A percentile compares a stretch with the other conserved stretches of the same genome.
Conservation (phyloP, 2,888 invertebrate species). For the Nemapogon koenigi region DNA sequence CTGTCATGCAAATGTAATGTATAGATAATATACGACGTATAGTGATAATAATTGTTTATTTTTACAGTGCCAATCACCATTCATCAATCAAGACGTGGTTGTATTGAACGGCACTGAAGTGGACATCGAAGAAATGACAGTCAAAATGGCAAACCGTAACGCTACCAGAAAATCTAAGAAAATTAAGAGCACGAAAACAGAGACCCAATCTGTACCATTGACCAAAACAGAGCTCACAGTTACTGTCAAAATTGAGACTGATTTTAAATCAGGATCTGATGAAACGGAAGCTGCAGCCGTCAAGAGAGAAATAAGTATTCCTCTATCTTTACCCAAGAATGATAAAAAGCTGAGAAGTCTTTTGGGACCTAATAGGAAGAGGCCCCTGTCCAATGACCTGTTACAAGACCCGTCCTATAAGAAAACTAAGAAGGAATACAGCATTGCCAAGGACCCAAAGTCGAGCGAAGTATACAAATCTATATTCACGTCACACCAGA, state of each 20-base stretch:
- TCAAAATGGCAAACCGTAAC: constrained; percentile 71
- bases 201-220: constrained; percentile 31
- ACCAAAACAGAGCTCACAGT: constrained; percentile 22
- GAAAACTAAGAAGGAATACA: constrained; percentile 80
- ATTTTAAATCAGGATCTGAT: too few species aligned
- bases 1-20: too few species aligned
- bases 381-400: constrained; percentile 40
- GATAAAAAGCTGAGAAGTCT: constrained; percentile 47
- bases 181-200: constrained; percentile 47
- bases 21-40: too few species aligned
- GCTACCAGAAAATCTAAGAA: constrained; percentile 73
- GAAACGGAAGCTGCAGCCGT: constrained; percentile 17
- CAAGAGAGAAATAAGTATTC: constrained; percentile 53
- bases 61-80: constrained; percentile 78
- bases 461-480: constrained; percentile 93
- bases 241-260: too few species aligned
- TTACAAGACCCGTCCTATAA: constrained; percentile 73
- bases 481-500: constrained; percentile 89
- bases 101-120: constrained; percentile 87
- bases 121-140: constrained; percentile 70
- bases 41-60: too few species aligned
- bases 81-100: constrained; percentile 79
- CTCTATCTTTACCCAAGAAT: constrained; percentile 47
- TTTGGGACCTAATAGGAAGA: constrained; percentile 50
- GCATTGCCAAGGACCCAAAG: constrained; percentile 89